phyloP scores from a whole-genome alignment of 2,113 vertebrate species.

The Mustela nigripes region DNA sequence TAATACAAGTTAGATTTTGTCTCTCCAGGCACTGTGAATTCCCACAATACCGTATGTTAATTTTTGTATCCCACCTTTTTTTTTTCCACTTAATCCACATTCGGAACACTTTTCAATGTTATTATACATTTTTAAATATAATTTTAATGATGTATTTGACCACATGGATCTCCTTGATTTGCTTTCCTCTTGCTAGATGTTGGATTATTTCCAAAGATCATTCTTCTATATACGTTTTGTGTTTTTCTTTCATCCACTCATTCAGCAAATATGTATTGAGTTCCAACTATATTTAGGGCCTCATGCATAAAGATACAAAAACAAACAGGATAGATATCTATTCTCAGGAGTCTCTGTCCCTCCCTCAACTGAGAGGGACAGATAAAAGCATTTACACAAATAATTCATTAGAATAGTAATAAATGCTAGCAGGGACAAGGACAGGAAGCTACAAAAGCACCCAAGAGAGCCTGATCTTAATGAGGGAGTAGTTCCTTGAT shows the following conservation, averaged over 20 bases:
- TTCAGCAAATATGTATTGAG: constrained; percentile 2
- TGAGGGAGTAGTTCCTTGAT: neutral
- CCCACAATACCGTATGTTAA: neutral
- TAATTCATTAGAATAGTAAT: neutral
- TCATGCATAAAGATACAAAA: neutral
- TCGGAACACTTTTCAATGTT: constrained; percentile 23
- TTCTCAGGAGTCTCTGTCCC: neutral
- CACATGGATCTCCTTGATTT: neutral
- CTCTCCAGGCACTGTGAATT: neutral
- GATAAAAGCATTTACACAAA: neutral
- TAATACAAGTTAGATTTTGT: neutral
- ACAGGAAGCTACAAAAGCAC: neutral
- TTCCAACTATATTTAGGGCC: neutral
- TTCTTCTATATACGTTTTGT: neutral
- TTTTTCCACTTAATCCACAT: neutral
- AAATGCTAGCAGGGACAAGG: neutral
- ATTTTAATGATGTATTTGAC: neutral
- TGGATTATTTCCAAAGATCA: constrained; percentile 1
- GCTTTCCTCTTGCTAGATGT: neutral
- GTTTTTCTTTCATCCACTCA: neutral
- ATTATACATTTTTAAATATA: neutral
- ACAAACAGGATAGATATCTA: neutral
- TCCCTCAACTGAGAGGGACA: neutral
- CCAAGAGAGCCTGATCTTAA: neutral
- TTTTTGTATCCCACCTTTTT: constrained; percentile 6